Conservation (phyloP, 1,140 invertebrate species). For the Holotrichia oblita region DNA sequence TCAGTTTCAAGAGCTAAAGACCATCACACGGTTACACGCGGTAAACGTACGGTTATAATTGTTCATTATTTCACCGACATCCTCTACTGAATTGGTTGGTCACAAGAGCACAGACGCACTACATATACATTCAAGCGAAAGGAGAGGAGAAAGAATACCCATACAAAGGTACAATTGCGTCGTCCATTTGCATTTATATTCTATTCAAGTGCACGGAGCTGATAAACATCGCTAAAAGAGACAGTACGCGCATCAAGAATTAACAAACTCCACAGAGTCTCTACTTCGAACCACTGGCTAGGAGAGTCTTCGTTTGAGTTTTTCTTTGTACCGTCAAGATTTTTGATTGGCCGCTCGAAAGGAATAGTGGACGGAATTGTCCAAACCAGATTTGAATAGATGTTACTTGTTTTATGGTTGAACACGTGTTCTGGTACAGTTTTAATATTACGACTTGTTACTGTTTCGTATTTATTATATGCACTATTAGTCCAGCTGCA, state of each 20-base stretch:
- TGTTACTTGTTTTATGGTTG: conserved; percentile 51
- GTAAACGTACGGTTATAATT: conserved; percentile 54
- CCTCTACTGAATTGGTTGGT: conserved; percentile 46
- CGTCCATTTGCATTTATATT: conserved; percentile 60
- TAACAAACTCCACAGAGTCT: conserved; percentile 50
- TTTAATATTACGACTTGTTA: conserved; percentile 45
- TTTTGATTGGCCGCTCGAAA: conserved; percentile 29
- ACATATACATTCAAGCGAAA: conserved; percentile 1
- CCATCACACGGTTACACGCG: conserved; percentile 40
- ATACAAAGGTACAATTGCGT: conserved; percentile 58
- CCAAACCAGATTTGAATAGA: conserved; percentile 53
- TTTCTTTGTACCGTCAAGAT: neutral
- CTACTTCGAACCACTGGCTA: conserved; percentile 39
- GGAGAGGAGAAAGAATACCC: conserved; percentile 49
- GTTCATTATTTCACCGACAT: conserved; percentile 59
- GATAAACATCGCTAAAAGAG: conserved; percentile 56
- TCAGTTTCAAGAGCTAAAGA: conserved; percentile 16
- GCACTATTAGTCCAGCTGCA: neutral
- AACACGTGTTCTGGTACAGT: conserved; percentile 51
- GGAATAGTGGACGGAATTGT: conserved; percentile 38
- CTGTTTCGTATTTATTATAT: neutral
- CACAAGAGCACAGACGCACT: conserved; percentile 51
- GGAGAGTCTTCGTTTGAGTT: conserved; percentile 29
- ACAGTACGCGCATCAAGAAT: conserved; percentile 54
- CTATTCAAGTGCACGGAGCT: conserved; percentile 52